phyloP scores from a whole-genome alignment of 37 sponge, comb jelly and placozoan species.

The Bolinopsis microptera region DNA sequence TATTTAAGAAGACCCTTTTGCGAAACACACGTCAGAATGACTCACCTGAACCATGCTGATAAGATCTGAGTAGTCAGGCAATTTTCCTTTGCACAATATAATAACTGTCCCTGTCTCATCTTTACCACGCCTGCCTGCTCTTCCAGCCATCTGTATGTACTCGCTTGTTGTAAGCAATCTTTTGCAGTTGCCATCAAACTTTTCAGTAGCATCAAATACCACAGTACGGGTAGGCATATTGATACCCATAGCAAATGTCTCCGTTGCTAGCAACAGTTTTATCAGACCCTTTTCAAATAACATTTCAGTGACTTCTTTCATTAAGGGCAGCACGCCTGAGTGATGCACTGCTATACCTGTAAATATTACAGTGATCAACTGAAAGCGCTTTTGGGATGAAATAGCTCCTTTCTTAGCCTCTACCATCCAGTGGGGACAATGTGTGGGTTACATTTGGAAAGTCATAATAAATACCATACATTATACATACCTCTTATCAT shows the following conservation, averaged over 20 bases:
- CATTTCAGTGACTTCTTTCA: slow-evolving; percentile 85
- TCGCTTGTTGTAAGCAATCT: slow-evolving; percentile 71
- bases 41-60: slow-evolving; percentile 88
- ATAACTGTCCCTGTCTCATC: slow-evolving; percentile 94
- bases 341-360: slow-evolving; percentile 95
- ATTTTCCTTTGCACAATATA: slow-evolving; percentile 82
- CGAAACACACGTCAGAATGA: not conserved
- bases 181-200: slow-evolving; percentile 81
- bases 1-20: not conserved
- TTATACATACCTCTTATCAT: not conserved
- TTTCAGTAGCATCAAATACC: slow-evolving; percentile 85
- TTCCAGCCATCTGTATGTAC: slow-evolving; percentile 99
- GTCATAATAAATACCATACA: not conserved
- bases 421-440: too few relatives aligned
- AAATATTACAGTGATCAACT: not conserved
- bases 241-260: slow-evolving; percentile 99
- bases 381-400: too few relatives aligned
- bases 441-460: too few relatives aligned
- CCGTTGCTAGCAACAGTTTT: slow-evolving; percentile 88
- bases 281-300: slow-evolving; percentile 36
- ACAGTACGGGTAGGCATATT: slow-evolving; percentile 99
- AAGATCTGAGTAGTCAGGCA: slow-evolving; percentile 86
- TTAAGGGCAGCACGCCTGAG: slow-evolving; percentile 94
- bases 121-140: slow-evolving; percentile 92
- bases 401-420: not conserved